Evolutionary conservation across 2,888 invertebrate genomes (phyloP).

Genomic region (Clunio marinus): DNA sequence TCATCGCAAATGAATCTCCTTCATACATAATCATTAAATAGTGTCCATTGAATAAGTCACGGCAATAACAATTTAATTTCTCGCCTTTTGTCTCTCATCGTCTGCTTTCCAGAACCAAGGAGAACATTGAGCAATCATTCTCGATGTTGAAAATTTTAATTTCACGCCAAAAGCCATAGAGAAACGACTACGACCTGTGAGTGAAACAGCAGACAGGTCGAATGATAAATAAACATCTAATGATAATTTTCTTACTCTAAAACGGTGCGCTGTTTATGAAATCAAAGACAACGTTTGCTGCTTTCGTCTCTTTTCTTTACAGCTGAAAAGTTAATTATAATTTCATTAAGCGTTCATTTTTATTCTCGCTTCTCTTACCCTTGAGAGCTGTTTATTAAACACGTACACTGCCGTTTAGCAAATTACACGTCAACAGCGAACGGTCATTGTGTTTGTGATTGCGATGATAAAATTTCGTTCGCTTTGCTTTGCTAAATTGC

Average conservation of each 20-base stretch:
- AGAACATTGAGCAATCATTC: constrained; percentile 7
- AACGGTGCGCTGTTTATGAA: constrained; percentile 4
- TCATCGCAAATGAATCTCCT: background rate
- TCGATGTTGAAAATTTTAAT: background rate
- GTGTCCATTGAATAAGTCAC: constrained; percentile 32
- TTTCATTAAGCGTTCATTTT: constrained; percentile 31
- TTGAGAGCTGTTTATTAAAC: background rate
- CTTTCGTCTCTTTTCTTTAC: background rate
- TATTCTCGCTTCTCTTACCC: background rate
- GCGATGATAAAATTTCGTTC: constrained; percentile 1
- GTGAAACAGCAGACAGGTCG: background rate
- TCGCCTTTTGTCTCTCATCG: background rate
- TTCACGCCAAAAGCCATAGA: background rate
- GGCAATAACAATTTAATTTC: constrained; percentile 34
- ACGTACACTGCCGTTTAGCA: background rate
- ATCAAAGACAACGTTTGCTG: background rate
- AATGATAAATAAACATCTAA: constrained; percentile 34
- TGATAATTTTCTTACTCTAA: constrained; percentile 29
- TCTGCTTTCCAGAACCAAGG: background rate
- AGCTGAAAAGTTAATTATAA: constrained; percentile 38
- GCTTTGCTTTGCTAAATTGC: background rate
- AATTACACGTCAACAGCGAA: constrained; percentile 23
- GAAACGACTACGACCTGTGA: background rate
- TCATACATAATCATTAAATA: constrained; percentile 1
- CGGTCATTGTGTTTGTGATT: constrained; percentile 8